These are phyloP conservation scores for Bembecia ichneumoniformis DNA, from an alignment of 2,888 invertebrate genomes.

Conservation along the genomic window DNA sequence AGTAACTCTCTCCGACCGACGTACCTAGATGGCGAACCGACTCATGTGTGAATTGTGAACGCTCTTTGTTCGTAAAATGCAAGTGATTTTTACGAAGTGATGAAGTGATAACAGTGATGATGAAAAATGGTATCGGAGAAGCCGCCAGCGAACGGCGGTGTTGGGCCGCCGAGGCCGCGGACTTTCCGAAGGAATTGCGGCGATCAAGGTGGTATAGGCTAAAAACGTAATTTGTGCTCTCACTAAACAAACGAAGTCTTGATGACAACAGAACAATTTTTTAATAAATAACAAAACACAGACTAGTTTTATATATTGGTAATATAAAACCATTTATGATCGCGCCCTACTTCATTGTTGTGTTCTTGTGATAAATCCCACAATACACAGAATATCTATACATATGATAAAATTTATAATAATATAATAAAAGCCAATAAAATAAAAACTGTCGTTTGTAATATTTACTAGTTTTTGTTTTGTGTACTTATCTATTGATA, in stretches of 20 bases:
- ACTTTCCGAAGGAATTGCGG: slow-evolving; percentile 72
- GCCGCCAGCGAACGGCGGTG: slow-evolving; percentile 52
- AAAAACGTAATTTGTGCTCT: slow-evolving; percentile 13
- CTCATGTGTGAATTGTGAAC: slow-evolving; percentile 6
- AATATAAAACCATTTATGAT: too few species aligned
- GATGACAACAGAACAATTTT: slow-evolving; percentile 12
- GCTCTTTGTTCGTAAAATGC: slow-evolving; percentile 13
- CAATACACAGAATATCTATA: too few species aligned
- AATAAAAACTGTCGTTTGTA: too few species aligned
- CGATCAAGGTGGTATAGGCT: slow-evolving; percentile 66
- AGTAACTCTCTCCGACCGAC: slow-evolving; percentile 14
- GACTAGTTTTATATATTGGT: too few species aligned
- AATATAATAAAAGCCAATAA: too few species aligned
- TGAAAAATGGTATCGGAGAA: slow-evolving; percentile 66
- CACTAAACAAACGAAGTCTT: slow-evolving; percentile 5
- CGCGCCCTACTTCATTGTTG: too few species aligned
- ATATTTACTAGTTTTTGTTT: too few species aligned
- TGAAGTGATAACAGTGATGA: slow-evolving; percentile 39
- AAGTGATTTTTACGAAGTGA: slow-evolving; percentile 25
- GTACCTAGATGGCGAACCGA: slow-evolving; percentile 15
- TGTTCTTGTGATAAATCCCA: too few species aligned
- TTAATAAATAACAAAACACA: too few species aligned
- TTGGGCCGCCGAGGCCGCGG: slow-evolving; percentile 57
- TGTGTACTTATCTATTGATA: too few species aligned
- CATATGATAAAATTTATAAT: too few species aligned